Conservation (phyloP, 2,797 vertebrate species). For the Hapalemur alaotrensis region DNA sequence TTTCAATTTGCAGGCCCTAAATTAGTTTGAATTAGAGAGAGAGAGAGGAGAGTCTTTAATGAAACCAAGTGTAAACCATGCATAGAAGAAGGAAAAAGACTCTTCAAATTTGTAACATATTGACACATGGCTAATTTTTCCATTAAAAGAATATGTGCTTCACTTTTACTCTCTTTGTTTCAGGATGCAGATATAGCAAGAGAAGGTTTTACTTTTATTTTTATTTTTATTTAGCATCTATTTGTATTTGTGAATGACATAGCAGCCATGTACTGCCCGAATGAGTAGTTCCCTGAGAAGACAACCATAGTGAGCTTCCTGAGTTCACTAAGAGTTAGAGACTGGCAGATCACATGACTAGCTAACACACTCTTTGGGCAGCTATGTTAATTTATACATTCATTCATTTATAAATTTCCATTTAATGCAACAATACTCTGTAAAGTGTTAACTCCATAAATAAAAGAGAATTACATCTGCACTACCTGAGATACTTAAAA, state of each 20-base stretch:
- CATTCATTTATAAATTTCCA: neutral
- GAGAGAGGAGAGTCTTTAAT: neutral
- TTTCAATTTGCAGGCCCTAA: neutral
- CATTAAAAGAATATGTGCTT: neutral
- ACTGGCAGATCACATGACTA: neutral
- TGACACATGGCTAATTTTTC: neutral
- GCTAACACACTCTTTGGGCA: neutral
- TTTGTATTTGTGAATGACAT: neutral
- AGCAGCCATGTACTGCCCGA: neutral
- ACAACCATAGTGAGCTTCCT: neutral
- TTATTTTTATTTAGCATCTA: neutral
- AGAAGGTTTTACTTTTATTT: neutral
- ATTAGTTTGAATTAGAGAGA: constrained; percentile 18
- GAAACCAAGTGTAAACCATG: neutral
- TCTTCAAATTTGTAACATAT: neutral
- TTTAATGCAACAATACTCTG: neutral
- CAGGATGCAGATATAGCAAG: neutral
- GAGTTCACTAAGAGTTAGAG: neutral
- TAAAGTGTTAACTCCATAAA: neutral
- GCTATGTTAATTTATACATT: neutral
- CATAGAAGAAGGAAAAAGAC: neutral
- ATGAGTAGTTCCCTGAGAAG: neutral
- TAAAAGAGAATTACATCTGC: neutral
- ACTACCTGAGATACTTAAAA: constrained; percentile 6
- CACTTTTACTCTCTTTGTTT: neutral